Evolutionary conservation across 2,888 invertebrate genomes (phyloP).

Genomic region (Ceratothoa steindachneri): DNA sequence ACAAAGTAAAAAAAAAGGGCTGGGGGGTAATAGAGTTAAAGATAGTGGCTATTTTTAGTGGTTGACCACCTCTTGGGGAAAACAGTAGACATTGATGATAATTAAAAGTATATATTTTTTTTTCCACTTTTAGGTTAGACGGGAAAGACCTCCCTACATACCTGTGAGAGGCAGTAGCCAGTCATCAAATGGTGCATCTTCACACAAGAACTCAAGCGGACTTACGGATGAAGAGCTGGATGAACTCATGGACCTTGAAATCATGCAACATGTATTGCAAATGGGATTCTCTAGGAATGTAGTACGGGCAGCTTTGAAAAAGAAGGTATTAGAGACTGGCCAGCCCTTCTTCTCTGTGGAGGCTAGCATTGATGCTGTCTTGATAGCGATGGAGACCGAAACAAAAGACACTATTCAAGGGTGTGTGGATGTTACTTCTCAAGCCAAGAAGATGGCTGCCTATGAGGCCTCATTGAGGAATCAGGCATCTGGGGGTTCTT

Average conservation of each 20-base stretch:
- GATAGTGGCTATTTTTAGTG: no score
- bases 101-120: no score
- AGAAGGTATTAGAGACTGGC: constrained; percentile 43
- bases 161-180: neutral
- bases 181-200: neutral
- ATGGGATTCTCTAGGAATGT: constrained; percentile 41
- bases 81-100: no score
- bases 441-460: no score
- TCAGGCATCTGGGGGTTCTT: no score
- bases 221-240: constrained; percentile 27
- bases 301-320: constrained; percentile 39
- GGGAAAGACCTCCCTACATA: constrained; percentile 36
- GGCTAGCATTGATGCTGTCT: constrained; percentile 37
- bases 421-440: no score
- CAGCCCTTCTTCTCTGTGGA: constrained; percentile 46
- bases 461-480: neutral
- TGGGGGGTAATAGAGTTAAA: no score
- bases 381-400: no score
- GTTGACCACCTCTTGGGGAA: no score
- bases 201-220: neutral
- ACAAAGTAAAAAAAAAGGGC: no score
- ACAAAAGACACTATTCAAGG: no score
- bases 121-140: constrained; percentile 30
- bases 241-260: constrained; percentile 36
- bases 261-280: constrained; percentile 29